These are phyloP conservation scores for Pangasius mekongensis DNA, from an alignment of 2,797 vertebrate species.

Conservation along the genomic window DNA sequence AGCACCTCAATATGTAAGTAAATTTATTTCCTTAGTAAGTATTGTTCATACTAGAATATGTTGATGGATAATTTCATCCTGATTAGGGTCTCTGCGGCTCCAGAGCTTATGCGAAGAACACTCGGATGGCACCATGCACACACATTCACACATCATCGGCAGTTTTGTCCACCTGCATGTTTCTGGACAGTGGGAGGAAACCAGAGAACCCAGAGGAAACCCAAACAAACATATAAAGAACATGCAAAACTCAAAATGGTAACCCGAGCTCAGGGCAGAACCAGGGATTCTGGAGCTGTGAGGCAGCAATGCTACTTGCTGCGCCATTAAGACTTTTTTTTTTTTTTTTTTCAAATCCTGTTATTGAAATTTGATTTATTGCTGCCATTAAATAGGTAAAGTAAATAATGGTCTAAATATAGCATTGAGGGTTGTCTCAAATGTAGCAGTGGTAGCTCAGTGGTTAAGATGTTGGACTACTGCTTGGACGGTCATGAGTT, in stretches of 20 bases:
- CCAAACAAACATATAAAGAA: not conserved
- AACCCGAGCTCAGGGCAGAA: not conserved
- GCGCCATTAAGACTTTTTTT: not conserved
- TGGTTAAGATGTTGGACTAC: no score
- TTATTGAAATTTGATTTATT: not conserved
- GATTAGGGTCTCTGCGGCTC: not conserved
- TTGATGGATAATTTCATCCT: not conserved
- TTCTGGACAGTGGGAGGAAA: not conserved
- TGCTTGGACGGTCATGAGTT: no score
- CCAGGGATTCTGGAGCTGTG: not conserved
- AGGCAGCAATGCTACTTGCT: not conserved
- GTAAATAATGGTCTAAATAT: not conserved
- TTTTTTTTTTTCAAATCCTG: not conserved
- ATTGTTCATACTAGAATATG: not conserved
- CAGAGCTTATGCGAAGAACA: not conserved
- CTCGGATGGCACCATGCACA: not conserved
- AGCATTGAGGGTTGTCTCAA: not conserved
- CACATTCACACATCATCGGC: not conserved
- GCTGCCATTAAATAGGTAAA: not conserved
- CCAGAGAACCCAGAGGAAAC: not conserved
- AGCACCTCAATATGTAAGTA: not conserved
- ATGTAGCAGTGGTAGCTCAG: no score
- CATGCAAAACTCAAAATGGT: not conserved
- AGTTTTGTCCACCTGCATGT: not conserved
- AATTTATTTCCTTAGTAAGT: not conserved